Percentiles rank a stretch among this genome's conserved stretches.
These are phyloP conservation scores for Nemoura dubitans DNA, from an alignment of 2,888 invertebrate genomes.

Conservation along the genomic window DNA sequence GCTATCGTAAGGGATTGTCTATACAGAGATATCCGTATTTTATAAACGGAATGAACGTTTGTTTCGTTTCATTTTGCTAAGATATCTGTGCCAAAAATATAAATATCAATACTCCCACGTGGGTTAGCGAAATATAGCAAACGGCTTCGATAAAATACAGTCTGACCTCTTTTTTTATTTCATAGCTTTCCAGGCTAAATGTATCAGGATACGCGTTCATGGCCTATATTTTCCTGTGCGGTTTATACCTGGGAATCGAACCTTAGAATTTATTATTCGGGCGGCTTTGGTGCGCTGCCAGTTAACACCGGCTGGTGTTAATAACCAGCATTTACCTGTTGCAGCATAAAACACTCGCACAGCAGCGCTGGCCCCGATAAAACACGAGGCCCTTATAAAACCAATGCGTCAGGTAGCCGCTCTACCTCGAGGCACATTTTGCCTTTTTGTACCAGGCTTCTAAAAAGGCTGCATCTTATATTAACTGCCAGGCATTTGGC, in stretches of 20 bases:
- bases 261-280: not conserved
- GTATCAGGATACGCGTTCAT: not conserved
- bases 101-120: not conserved
- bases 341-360: not conserved
- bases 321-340: not conserved
- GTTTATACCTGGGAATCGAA: not conserved
- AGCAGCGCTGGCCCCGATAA: not conserved
- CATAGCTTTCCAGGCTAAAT: not conserved
- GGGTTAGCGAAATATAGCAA: not conserved
- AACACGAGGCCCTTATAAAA: not conserved
- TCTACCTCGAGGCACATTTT: no score
- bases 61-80: not conserved
- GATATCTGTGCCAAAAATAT: not conserved
- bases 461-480: no score
- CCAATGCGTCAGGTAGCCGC: not conserved
- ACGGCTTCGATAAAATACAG: not conserved
- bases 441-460: no score
- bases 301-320: slow-evolving; percentile 7
- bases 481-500: no score
- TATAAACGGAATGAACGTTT: not conserved
- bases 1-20: not conserved
- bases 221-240: not conserved
- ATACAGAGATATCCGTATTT: no score
- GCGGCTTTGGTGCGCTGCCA: not conserved
- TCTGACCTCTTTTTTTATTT: not conserved